These are phyloP conservation scores for Andrena haemorrhoa DNA, from an alignment of 2,888 invertebrate species.

Conservation along the genomic window DNA sequence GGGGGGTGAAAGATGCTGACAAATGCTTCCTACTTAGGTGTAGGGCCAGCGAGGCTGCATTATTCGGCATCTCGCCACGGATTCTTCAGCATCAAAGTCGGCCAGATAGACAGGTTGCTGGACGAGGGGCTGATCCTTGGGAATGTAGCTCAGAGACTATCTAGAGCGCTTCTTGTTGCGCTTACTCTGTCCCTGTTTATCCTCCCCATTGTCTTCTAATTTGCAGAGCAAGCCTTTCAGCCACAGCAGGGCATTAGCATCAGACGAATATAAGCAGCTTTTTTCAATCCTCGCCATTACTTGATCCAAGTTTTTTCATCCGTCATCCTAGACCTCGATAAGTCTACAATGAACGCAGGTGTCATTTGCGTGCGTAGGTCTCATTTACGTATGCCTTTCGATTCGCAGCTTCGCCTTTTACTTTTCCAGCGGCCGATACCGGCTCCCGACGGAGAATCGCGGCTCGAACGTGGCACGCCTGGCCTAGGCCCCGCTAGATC, in stretches of 20 bases:
- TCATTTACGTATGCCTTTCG: background rate
- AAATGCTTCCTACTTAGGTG: no score
- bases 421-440: background rate
- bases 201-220: no score
- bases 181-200: no score
- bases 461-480: background rate
- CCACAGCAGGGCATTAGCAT: background rate
- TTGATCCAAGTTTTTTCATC: slow-evolving; percentile 15
- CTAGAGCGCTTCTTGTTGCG: no score
- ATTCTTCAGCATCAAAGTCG: no score
- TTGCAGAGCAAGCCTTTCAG: no score
- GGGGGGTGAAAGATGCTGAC: no score
- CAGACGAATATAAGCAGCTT: background rate
- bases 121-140: no score
- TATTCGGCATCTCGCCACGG: no score
- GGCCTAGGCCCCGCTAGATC: background rate
- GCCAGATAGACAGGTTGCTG: no score
- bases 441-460: background rate
- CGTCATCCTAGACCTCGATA: slow-evolving; percentile 43
- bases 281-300: background rate
- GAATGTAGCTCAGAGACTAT: no score
- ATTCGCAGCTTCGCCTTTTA: slow-evolving; percentile 1
- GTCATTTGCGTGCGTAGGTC: background rate
- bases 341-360: background rate
- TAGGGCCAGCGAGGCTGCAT: no score